Conservation (phyloP, 2,888 invertebrate genomes). For the Meiosimyza platycephala region DNA sequence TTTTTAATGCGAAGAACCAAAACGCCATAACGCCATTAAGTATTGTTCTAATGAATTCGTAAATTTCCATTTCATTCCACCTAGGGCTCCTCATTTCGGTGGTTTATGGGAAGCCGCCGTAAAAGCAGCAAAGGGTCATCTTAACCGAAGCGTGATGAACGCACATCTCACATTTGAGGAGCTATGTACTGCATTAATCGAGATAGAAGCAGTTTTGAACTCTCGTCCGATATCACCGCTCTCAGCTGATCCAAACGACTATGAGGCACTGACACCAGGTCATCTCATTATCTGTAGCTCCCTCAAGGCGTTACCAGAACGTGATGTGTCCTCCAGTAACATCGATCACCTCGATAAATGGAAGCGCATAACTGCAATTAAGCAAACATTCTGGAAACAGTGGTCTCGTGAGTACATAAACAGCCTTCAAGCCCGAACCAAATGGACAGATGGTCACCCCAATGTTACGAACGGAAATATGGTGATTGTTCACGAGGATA, state of each 20-base stretch:
- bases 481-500: slow-evolving; percentile 29
- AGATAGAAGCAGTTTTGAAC: too few relatives aligned
- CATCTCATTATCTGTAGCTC: too few relatives aligned
- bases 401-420: slow-evolving; percentile 30
- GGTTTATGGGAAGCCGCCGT: slow-evolving; percentile 38
- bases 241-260: too few relatives aligned
- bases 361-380: slow-evolving; percentile 24
- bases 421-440: slow-evolving; percentile 21
- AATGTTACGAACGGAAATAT: slow-evolving; percentile 5
- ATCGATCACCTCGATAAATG: slow-evolving; percentile 21
- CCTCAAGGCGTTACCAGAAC: too few relatives aligned
- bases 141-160: slow-evolving; percentile 35
- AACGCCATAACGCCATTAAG: slow-evolving; percentile 18
- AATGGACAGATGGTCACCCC: slow-evolving; percentile 5
- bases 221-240: too few relatives aligned
- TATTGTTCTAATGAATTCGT: slow-evolving; percentile 28
- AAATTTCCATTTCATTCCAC: slow-evolving; percentile 39
- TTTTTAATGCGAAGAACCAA: slow-evolving; percentile 18
- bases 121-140: slow-evolving; percentile 39
- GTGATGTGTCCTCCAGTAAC: not conserved
- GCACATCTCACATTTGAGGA: slow-evolving; percentile 42
- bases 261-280: too few relatives aligned
- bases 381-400: slow-evolving; percentile 27
- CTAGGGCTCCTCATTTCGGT: slow-evolving; percentile 43
- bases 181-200: slow-evolving; percentile 35